Conservation (phyloP, 2,888 invertebrate species). For the Phytoseiulus persimilis region DNA sequence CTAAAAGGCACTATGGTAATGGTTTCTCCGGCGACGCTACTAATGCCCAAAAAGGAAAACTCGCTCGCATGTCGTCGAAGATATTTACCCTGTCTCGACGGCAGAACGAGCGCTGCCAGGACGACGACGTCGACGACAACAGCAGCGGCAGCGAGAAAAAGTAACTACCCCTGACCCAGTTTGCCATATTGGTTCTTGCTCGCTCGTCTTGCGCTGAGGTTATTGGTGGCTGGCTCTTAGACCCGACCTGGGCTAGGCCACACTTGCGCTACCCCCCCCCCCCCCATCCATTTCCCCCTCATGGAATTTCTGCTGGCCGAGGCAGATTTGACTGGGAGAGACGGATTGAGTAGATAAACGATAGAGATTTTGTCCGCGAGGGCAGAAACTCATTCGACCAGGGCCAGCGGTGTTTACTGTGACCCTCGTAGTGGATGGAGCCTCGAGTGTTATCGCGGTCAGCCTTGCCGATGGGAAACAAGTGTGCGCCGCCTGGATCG, state of each 20-base stretch:
- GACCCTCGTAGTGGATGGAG: too few relatives aligned
- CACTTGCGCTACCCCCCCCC: neutral
- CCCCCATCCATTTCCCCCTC: neutral
- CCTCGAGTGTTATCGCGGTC: too few relatives aligned
- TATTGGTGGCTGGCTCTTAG: neutral
- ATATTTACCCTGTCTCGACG: neutral
- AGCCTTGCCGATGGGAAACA: too few relatives aligned
- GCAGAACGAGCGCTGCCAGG: neutral
- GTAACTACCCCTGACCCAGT: neutral
- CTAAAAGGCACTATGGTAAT: too few relatives aligned
- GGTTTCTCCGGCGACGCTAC: neutral
- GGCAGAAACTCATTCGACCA: too few relatives aligned
- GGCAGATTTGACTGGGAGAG: too few relatives aligned
- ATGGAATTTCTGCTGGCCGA: neutral
- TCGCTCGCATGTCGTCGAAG: neutral
- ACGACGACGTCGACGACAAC: neutral
- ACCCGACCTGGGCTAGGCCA: neutral
- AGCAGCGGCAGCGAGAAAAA: neutral
- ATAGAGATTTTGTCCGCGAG: too few relatives aligned
- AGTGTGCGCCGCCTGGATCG: too few relatives aligned
- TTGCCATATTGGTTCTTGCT: neutral
- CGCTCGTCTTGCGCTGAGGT: neutral
- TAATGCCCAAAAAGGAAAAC: neutral
- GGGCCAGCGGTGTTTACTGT: too few relatives aligned
- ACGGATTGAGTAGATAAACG: too few relatives aligned